Conservation (phyloP, 1,140 invertebrate species). For the Calycopis cecrops region DNA sequence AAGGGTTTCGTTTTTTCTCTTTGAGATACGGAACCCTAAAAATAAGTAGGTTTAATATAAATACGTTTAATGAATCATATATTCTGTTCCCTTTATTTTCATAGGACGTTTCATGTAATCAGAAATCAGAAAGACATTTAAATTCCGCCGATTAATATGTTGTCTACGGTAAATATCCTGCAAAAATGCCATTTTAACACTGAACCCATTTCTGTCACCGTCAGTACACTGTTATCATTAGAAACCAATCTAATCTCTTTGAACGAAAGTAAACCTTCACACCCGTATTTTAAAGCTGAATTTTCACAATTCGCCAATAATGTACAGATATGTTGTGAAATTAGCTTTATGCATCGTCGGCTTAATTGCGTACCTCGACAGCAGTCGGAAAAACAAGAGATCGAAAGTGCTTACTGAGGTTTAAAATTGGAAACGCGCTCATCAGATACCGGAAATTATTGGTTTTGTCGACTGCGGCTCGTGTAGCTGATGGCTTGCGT, state of each 20-base stretch:
- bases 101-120: too few relatives aligned
- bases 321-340: constrained; percentile 24
- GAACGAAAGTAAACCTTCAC: background rate
- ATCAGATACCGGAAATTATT: constrained; percentile 54
- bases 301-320: background rate
- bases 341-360: constrained; percentile 25
- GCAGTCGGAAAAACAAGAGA: constrained; percentile 28
- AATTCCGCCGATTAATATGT: too few relatives aligned
- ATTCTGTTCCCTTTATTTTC: too few relatives aligned
- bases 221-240: constrained; percentile 9
- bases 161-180: background rate
- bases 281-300: background rate
- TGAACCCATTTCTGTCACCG: constrained; percentile 5
- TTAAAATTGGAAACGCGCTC: constrained; percentile 62
- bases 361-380: constrained; percentile 24
- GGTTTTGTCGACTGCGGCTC: constrained; percentile 33
- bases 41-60: too few relatives aligned
- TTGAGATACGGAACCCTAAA: too few relatives aligned
- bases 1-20: too few relatives aligned
- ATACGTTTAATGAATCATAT: too few relatives aligned
- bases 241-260: constrained; percentile 3
- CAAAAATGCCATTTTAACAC: constrained; percentile 7
- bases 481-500: constrained; percentile 47
- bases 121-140: too few relatives aligned
- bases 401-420: constrained; percentile 42